Evolutionary conservation across 2,113 vertebrate genomes (phyloP), one percentile per base, ranked within the genome.

Genomic region (Ranitomeya variabilis): DNA sequence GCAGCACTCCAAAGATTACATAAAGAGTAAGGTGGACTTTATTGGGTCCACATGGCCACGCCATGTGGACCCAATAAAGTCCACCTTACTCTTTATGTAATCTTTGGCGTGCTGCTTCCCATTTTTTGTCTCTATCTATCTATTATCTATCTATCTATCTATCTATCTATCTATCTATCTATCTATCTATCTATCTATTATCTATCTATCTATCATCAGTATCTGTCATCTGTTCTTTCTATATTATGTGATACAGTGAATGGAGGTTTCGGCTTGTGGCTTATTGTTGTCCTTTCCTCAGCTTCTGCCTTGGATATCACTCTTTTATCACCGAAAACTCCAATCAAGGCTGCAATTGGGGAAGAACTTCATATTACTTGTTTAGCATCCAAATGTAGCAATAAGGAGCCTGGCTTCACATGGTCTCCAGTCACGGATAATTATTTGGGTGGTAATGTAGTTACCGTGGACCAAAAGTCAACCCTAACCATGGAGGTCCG

Each of bases 381-480:
- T 83, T 79, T 54, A 15, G 90, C 89, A 76, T 90, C 67, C 21
- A 95, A 89, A 77, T 96, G 95, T 5, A 90, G 18, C 21, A 6
- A 9, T 6, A 52, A 90, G 23, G 87, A 92, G 12, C 95, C 95
- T 0, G 45, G 76, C 4, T 93, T 96, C 91, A 92, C 91, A 52
- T 96, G 95, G 95, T 93, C 94, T 84, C 93, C 90, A 0, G 92
- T 92, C 59, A 69, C 91, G 57, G 94, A 94, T 86, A 91, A 85
- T 7, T 92, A 94, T 1, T 92, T 95, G 23, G 89, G 84, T 4
- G 95, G 94, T 87, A 85, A 12, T 26, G 91, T 93, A 83, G 83
- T 0, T 14, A 86, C 0, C 0, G 1, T 88, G 0, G 60, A 83
- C 18, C 89, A 77, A 0, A 80, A 78, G 16, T 96, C 95, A 77